phyloP scores from a whole-genome alignment of 1,140 invertebrate genomes.

The Tyrophagus putrescentiae region DNA sequence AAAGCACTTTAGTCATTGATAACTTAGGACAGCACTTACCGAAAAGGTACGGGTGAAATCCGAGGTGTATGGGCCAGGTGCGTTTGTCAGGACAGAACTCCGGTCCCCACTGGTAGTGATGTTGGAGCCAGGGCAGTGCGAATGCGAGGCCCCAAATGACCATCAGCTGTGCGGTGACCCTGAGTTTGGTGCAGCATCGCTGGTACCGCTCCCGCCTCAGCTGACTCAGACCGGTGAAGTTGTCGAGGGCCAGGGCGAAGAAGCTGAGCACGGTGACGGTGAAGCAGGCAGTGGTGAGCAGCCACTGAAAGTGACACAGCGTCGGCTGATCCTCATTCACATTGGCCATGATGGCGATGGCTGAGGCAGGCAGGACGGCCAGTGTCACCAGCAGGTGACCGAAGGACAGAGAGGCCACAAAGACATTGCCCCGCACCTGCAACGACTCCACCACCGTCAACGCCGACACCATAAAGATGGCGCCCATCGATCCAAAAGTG shows the following conservation, averaged over 20 bases:
- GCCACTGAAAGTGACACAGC: constrained; percentile 51
- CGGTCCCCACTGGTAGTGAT: constrained; percentile 35
- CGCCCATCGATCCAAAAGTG: constrained; percentile 51
- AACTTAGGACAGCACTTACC: constrained; percentile 4
- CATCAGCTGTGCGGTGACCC: constrained; percentile 35
- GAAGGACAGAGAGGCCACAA: constrained; percentile 57
- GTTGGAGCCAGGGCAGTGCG: constrained; percentile 38
- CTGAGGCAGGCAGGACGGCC: constrained; percentile 51
- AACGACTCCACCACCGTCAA: constrained; percentile 35
- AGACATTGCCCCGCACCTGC: constrained; percentile 45
- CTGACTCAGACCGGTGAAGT: constrained; percentile 25
- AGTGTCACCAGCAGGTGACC: constrained; percentile 56
- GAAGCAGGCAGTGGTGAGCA: constrained; percentile 47
- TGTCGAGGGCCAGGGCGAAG: constrained; percentile 46
- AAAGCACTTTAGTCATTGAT: too few relatives aligned
- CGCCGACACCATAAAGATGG: constrained; percentile 58
- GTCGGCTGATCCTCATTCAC: constrained; percentile 39
- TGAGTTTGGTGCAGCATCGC: constrained; percentile 25
- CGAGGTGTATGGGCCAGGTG: constrained; percentile 23
- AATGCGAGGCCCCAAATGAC: constrained; percentile 41
- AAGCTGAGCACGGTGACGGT: constrained; percentile 48
- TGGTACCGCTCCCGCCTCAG: constrained; percentile 23
- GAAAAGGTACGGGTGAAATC: constrained; percentile 21
- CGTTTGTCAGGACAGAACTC: constrained; percentile 27
- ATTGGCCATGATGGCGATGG: constrained; percentile 46